Evolutionary conservation across 2,797 vertebrate genomes (phyloP).

Genomic region (Falco concolor): DNA sequence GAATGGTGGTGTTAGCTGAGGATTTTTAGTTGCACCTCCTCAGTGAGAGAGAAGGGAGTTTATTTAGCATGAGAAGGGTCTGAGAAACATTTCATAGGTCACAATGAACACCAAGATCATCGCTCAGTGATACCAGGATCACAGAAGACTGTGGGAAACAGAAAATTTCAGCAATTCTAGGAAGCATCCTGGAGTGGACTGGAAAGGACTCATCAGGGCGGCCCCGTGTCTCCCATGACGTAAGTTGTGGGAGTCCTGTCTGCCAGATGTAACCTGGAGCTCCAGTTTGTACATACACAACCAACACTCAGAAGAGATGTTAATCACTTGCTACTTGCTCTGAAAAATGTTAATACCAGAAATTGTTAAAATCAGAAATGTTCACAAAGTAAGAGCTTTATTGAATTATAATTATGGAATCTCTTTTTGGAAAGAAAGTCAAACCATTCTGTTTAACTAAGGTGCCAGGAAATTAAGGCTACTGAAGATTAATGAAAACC

Average conservation of each 20-base stretch:
- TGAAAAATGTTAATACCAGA: not conserved
- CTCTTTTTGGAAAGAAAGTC: not conserved
- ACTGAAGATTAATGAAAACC: not conserved
- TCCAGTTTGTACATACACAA: fast-evolving
- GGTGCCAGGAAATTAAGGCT: not conserved
- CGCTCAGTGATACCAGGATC: not conserved
- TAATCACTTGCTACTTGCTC: not conserved
- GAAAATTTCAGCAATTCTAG: not conserved
- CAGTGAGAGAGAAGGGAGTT: not conserved
- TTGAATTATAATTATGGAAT: not conserved
- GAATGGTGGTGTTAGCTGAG: not conserved
- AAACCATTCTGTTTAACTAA: not conserved
- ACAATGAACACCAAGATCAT: not conserved
- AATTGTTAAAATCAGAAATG: not conserved
- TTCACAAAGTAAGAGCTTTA: not conserved
- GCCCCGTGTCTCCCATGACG: not conserved
- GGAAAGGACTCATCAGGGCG: not conserved
- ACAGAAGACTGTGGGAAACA: not conserved
- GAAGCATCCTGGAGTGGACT: not conserved
- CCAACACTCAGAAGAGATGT: not conserved
- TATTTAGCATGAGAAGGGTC: not conserved
- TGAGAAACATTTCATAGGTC: not conserved
- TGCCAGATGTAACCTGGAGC: not conserved
- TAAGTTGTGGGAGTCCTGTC: not conserved
- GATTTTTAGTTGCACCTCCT: not conserved